Evolutionary conservation across 2,797 vertebrate species (phyloP), one percentile per base, ranked within the genome.

Genomic region (Megalops cyprinoides): DNA sequence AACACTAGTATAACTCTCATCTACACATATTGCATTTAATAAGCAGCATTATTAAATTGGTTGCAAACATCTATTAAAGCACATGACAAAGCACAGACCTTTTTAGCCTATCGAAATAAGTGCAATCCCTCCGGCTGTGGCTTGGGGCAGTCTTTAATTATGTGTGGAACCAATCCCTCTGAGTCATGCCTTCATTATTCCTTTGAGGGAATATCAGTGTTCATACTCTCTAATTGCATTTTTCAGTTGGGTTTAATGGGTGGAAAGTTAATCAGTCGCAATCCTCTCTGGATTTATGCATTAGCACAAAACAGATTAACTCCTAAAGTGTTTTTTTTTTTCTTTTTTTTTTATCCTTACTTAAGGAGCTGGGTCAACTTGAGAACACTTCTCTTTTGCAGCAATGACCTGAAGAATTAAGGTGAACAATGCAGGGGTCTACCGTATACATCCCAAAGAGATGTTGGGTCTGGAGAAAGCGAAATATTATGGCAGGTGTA

Each of bases 221-320:
- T 25, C 39, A 78, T 28, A 14, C 56, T 31, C 34, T 78, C 55
- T 42, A 78, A 78, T 62, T 78, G 77, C 56, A 23, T 42, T 65
- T 60, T 60, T 28, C 58, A 28, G 25, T 28, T 39, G 42, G 58
- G 28, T 65, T 23, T 78, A 60, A 65, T 44, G 46, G 23, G 18
- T 14, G 14, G 77, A 65, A 23, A 48, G 15, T 34, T 60, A 48
- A 34, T 65, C 56, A n/a, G 44, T 39, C 77, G 31, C 42, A 46
- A 39, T 39, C n/a, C 55, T 65, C 34, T 34, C n/a, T 28, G 37
- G 55, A 44, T 42, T 42, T n/a, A 44, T 78, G 34, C 9, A 44
- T 46, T 46, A 78, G 56, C 31, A 39, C 0, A 48, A 74, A 46
- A 48, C 14, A 53, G 25, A 49, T 44, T n/a, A 42, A 71, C 67